Evolutionary conservation across 2,888 invertebrate genomes (phyloP), one percentile per base, ranked within the genome.

Genomic region (Melitaea athalia): DNA sequence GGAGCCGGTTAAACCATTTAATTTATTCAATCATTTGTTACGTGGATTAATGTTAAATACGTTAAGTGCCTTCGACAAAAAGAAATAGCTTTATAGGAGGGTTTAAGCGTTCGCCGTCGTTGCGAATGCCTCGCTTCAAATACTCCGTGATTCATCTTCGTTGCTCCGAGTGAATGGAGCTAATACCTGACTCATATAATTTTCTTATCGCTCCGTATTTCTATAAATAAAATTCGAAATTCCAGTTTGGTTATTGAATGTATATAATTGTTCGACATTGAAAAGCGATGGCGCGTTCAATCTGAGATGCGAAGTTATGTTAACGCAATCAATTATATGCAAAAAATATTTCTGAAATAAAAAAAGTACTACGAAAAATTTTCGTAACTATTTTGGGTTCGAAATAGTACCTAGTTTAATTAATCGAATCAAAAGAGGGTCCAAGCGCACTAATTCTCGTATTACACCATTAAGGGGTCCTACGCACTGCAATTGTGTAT

Each of bases 1-100:
- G 91, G 88, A 89, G 86, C 85, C 78, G 88, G 86, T 88, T 86
- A 85, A 88, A 80, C 83, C 47, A 84, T 85, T 89, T 85, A 89
- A 89, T 89, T 91, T 89, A 90, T 90, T 83, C 87, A 82, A 78
- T 85, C 89, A 90, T 90, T 90, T 90, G 89, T 87, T 83, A 80
- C 68, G 85, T 67, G 86, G 87, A 88, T 90, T 91, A 89, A 87
- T 86, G 84, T 87, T 86, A 83, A 85, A 86, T 83, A 57, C n/a
- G 57, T 42, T 89, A 89, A 89, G 88, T 86, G 88, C 86, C 81
- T 80, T 78, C 82, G 82, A 89, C 83, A 84, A 85, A 83, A 62
- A 62, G 59, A 50, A 55, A 17, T 11, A 5, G 7, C 24, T 53
- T 53, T 57, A 57, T 7, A 5, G 55, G 6, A 12, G n/a, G 55